Evolutionary conservation across 1,140 invertebrate genomes (phyloP).

Genomic region (Aphelenchoides fujianensis): DNA sequence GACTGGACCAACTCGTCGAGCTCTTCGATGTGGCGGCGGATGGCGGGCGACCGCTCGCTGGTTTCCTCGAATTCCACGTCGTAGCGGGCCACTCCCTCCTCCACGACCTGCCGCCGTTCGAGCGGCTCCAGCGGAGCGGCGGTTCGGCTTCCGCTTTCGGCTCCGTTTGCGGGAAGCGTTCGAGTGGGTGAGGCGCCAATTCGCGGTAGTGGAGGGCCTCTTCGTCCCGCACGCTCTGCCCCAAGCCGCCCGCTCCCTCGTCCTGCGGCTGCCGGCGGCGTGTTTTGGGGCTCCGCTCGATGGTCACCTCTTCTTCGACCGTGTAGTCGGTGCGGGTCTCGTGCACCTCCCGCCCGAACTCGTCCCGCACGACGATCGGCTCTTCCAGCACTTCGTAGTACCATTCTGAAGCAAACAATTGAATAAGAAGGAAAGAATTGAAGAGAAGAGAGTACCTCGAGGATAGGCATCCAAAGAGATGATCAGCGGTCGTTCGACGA

Average conservation of each 20-base stretch:
- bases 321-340: background rate
- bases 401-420: constrained; percentile 11
- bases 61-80: constrained; percentile 15
- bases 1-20: background rate
- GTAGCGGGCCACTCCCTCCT: background rate
- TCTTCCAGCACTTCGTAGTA: background rate
- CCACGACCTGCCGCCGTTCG: background rate
- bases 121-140: too few species aligned
- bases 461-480: background rate
- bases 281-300: constrained; percentile 1
- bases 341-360: background rate
- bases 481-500: background rate
- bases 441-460: too few species aligned
- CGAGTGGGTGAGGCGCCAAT: background rate
- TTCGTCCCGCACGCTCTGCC: too few species aligned
- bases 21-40: constrained; percentile 10
- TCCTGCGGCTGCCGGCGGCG: background rate
- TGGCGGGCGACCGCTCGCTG: background rate
- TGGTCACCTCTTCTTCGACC: constrained; percentile 7
- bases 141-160: background rate
- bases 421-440: too few species aligned
- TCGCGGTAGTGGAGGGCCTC: background rate
- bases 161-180: constrained; percentile 5
- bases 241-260: background rate
- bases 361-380: background rate